Evolutionary conservation across 2,113 vertebrate species (phyloP), one percentile per base, ranked within the genome.

Genomic region (Lepus timidus): DNA sequence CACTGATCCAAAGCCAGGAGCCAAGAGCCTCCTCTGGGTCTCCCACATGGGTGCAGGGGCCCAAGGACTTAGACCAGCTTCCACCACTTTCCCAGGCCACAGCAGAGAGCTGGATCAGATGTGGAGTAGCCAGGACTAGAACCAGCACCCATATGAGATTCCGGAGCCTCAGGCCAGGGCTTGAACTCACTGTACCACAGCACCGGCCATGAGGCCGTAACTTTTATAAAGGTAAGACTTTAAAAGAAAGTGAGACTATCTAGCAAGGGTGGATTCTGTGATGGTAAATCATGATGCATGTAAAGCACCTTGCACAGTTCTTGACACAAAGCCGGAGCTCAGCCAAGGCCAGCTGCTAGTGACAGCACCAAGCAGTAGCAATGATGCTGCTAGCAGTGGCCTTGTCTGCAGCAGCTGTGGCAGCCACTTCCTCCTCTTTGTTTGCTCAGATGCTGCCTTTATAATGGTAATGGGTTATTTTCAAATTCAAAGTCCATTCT

Each of bases 401-500:
- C 27, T 3, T 14, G 64, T 22, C 22, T 52, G 2, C 1, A 33
- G 29, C 96, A 96, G 88, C 88, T 85, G 76, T 80, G 52, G n/a
- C 36, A 31, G 55, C 44, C 22, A 71, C 27, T 71, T 87, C 29
- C 23, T 71, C 80, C 27, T 19, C 78, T 91, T 85, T 95, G 73
- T 96, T 96, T 74, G 85, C 81, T 97, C 92, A 95, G 78, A 95
- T 91, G 94, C 36, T 73, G 58, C 27, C 83, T 96, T 96, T 96
- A 70, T 96, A 92, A 96, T 96, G 94, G 68, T 95, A 96, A 97
- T 95, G 20, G 20, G 31, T 85, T 92, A 68, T 82, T 96, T 96
- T 95, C 89, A 95, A 92, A 96, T 97, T 94, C 96, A 75, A 88
- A 95, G 93, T 95, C 94, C 88, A 93, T 95, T 95, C 52, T 91